Conservation (phyloP, 1,140 invertebrate species). For the Camponotus vicinus region DNA sequence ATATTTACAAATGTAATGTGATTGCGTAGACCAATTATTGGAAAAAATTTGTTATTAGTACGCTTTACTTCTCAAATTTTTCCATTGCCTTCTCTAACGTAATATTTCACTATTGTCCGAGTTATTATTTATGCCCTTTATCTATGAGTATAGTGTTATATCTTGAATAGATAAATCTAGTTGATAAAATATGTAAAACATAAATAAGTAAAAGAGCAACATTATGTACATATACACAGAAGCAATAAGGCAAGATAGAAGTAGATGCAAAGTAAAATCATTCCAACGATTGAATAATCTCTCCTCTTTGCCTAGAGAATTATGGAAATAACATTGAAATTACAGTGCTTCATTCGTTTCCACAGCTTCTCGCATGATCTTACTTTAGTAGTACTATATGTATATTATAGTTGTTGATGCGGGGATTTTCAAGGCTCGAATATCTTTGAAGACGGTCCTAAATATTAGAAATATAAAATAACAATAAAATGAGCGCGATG, state of each 20-base stretch:
- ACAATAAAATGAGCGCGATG: background rate
- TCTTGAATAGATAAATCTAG: background rate
- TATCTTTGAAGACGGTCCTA: background rate
- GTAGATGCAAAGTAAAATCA: background rate
- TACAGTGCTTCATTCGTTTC: background rate
- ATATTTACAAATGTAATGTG: background rate
- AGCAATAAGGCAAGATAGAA: background rate
- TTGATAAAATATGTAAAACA: background rate
- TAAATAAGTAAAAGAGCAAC: constrained; percentile 16
- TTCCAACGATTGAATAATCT: constrained; percentile 6
- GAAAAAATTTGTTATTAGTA: background rate
- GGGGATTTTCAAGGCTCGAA: constrained; percentile 8
- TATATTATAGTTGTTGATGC: constrained; percentile 29
- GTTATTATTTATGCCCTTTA: background rate
- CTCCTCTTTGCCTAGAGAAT: background rate
- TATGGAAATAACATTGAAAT: background rate
- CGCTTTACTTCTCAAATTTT: background rate
- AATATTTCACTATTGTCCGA: background rate
- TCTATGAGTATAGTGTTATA: background rate
- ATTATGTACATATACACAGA: background rate
- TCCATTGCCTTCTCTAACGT: background rate
- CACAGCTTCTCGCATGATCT: background rate
- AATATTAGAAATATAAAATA: background rate
- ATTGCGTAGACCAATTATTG: background rate
- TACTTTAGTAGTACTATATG: background rate